These are phyloP conservation scores for Lysandra bellargus DNA, from an alignment of 2,888 invertebrate species.

Conservation along the genomic window DNA sequence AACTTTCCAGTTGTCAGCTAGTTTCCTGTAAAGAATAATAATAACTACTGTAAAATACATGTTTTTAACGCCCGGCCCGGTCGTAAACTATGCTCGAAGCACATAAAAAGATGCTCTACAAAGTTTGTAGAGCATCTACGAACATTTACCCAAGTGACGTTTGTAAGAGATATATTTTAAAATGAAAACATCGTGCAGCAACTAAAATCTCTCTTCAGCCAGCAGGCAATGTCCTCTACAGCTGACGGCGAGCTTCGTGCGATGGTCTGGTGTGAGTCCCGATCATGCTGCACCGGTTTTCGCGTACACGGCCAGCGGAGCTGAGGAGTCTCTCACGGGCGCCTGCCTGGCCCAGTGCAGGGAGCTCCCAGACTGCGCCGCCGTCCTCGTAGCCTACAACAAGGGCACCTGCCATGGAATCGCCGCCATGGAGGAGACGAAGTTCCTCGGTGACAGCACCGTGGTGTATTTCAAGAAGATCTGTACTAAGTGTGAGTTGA, in stretches of 20 bases:
- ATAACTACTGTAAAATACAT: too few species aligned
- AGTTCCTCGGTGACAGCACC: conserved; percentile 74
- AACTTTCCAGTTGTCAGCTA: not conserved
- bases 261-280: conserved; percentile 68
- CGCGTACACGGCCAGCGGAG: conserved; percentile 70
- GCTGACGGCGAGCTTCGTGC: conserved; percentile 56
- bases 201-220: conserved; percentile 43
- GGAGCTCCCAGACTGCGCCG: conserved; percentile 68
- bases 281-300: conserved; percentile 66
- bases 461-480: conserved; percentile 84
- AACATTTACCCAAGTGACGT: too few species aligned
- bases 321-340: conserved; percentile 67
- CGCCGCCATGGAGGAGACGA: conserved; percentile 49
- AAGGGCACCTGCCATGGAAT: conserved; percentile 74
- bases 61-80: too few species aligned
- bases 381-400: conserved; percentile 72
- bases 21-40: too few species aligned
- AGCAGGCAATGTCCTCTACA: conserved; percentile 55
- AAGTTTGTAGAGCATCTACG: too few species aligned
- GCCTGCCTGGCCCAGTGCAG: conserved; percentile 71
- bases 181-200: too few species aligned
- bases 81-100: too few species aligned
- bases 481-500: conserved; percentile 71
- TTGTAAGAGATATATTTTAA: too few species aligned
- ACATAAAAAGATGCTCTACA: too few species aligned